Conservation (phyloP, 2,113 vertebrate species). For the Alexandromys fortis region DNA sequence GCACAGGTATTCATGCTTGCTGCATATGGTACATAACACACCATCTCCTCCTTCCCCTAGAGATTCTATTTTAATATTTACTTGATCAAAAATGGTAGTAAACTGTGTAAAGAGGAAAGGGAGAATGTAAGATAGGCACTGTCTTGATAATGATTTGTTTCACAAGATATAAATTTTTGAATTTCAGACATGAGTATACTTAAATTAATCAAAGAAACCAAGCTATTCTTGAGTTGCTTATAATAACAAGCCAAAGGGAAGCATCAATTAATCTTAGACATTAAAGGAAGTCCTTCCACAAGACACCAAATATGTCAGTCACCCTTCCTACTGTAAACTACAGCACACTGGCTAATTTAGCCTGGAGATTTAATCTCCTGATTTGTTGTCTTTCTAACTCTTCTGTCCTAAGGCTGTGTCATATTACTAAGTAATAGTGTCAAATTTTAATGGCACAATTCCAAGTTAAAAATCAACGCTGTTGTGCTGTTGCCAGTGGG, state of each 20-base stretch:
- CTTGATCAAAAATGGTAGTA: background rate
- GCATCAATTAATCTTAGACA: conserved; percentile 33
- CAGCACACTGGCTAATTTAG: conserved; percentile 51
- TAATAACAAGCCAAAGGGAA: conserved; percentile 73
- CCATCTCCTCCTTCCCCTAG: too few relatives aligned
- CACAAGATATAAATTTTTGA: background rate
- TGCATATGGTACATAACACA: too few relatives aligned
- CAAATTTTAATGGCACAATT: conserved; percentile 78
- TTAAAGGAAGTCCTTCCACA: conserved; percentile 70
- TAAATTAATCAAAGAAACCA: background rate
- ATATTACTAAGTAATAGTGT: conserved; percentile 80
- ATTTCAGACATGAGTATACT: background rate
- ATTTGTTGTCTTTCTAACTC: conserved; percentile 60
- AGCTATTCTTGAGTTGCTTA: conserved; percentile 62
- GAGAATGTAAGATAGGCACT: background rate
- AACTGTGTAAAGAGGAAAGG: background rate
- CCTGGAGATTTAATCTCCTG: conserved; percentile 68
- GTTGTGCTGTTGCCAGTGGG: conserved; percentile 73
- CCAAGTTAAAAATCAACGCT: conserved; percentile 83
- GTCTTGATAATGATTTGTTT: background rate
- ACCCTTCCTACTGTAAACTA: conserved; percentile 31
- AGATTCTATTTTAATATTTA: background rate
- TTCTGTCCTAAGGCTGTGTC: conserved; percentile 74
- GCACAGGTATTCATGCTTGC: too few relatives aligned
- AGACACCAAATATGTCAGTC: conserved; percentile 44